Percentiles rank a stretch among this genome's conserved stretches.
Conservation (phyloP, 1,140 invertebrate species). For the Calosoma granatense region DNA sequence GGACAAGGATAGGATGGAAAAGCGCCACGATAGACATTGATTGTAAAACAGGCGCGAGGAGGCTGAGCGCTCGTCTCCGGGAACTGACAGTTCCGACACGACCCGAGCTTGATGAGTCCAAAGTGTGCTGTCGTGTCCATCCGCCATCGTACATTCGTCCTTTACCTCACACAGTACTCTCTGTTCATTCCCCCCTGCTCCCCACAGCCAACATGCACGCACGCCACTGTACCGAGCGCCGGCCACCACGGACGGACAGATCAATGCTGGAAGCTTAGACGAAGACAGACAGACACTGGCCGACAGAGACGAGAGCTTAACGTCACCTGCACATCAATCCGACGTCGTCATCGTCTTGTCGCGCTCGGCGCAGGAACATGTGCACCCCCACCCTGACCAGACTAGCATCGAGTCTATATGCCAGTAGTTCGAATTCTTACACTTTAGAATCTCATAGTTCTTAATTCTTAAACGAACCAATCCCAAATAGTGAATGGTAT, state of each 20-base stretch:
- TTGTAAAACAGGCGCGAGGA: background rate
- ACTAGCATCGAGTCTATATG: background rate
- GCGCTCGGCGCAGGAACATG: background rate
- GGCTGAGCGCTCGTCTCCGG: background rate
- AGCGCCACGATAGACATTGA: background rate
- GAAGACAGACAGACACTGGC: background rate
- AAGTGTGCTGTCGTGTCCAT: slow-evolving; percentile 1
- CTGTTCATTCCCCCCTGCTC: background rate
- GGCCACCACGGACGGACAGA: background rate
- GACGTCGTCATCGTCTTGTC: background rate
- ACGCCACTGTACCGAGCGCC: background rate
- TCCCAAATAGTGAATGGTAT: too few relatives aligned
- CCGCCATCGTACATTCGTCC: background rate
- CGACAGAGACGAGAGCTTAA: background rate
- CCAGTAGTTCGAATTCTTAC: background rate
- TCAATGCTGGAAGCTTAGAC: slow-evolving; percentile 4
- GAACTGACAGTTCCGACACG: background rate
- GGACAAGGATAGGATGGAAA: background rate
- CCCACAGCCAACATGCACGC: background rate
- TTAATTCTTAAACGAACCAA: too few relatives aligned
- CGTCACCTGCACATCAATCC: slow-evolving; percentile 2
- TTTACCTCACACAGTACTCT: too few relatives aligned
- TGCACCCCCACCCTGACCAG: background rate
- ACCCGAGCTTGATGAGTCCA: background rate
- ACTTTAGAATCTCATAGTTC: too few relatives aligned